phyloP scores from a whole-genome alignment of 30 jellyfish, hydroid and myxozoan species.

The Hydractinia symbiolongicarpus region DNA sequence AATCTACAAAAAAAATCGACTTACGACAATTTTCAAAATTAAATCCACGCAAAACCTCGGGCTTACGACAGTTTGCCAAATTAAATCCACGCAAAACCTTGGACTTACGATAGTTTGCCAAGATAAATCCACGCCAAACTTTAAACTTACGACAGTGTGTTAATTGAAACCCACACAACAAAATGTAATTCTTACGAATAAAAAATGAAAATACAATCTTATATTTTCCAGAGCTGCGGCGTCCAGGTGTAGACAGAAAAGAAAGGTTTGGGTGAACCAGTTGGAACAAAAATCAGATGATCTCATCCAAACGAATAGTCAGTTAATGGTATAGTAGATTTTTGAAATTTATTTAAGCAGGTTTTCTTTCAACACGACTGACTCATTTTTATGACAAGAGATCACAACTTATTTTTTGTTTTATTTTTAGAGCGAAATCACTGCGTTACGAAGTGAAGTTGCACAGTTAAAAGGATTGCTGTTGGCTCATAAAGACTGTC shows the following conservation, averaged over 20 bases:
- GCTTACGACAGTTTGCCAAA: too few species aligned
- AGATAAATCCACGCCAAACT: too few species aligned
- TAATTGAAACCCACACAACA: too few species aligned
- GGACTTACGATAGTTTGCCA: too few species aligned
- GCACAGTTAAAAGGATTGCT: slow-evolving; percentile 91
- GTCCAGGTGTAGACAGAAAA: slow-evolving; percentile 92
- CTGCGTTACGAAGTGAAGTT: slow-evolving; percentile 66
- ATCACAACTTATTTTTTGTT: neutral
- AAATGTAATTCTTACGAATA: too few species aligned
- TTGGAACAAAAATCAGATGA: slow-evolving; percentile 86
- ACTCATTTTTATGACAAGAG: neutral
- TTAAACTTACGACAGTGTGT: too few species aligned
- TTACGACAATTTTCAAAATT: too few species aligned
- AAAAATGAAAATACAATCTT: too few species aligned
- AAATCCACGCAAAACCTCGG: too few species aligned
- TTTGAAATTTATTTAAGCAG: neutral
- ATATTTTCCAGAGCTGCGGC: slow-evolving; percentile 82
- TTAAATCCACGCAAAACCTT: too few species aligned
- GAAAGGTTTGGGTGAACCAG: slow-evolving; percentile 96
- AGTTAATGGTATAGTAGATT: slow-evolving; percentile 45
- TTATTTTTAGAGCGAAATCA: slow-evolving; percentile 57
- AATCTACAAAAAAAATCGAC: too few species aligned
- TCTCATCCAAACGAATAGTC: slow-evolving; percentile 47
- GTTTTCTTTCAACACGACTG: neutral
- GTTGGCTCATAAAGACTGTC: slow-evolving; percentile 94